These are phyloP conservation scores for Odontocolon sp. DNA, from an alignment of 2,888 invertebrate genomes.

Conservation along the genomic window DNA sequence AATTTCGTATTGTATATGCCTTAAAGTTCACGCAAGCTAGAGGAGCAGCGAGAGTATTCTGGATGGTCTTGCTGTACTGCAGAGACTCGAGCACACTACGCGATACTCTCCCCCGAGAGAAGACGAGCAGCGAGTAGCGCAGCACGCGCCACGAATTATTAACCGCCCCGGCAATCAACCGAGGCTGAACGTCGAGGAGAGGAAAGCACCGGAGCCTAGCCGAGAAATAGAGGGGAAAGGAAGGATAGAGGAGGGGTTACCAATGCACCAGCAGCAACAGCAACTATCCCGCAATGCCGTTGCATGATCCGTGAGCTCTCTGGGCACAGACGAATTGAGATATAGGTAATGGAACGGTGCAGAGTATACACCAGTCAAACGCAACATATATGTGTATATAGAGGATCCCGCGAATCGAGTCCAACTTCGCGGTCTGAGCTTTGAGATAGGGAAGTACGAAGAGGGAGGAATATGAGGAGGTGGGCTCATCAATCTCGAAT, in stretches of 20 bases:
- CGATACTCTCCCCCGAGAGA: conserved; percentile 44
- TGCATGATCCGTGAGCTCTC: conserved; percentile 29
- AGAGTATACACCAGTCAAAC: conserved; percentile 5
- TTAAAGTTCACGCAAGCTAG: conserved; percentile 29
- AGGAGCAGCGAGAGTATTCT: conserved; percentile 17
- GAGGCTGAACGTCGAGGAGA: conserved; percentile 49
- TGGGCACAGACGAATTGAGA: conserved; percentile 2
- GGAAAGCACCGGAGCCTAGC: conserved; percentile 18
- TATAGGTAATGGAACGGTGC: conserved; percentile 12
- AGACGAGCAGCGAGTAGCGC: conserved; percentile 60
- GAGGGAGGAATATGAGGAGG: conserved; percentile 10
- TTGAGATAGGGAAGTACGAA: too few relatives aligned
- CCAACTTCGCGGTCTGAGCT: background rate
- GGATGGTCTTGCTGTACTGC: conserved; percentile 11
- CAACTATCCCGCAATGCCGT: conserved; percentile 22
- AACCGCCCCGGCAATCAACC: conserved; percentile 69
- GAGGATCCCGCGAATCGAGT: conserved; percentile 4
- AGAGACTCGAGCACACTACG: conserved; percentile 18
- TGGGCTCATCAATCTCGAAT: conserved; percentile 33
- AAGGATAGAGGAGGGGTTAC: background rate
- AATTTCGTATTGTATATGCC: conserved; percentile 30
- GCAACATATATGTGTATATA: background rate
- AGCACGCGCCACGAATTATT: conserved; percentile 71
- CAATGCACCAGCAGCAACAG: background rate
- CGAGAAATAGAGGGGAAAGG: conserved; percentile 23